Base-by-base conservation (phyloP, 2,888 invertebrate species). In the Odiellus spinosus region DNA sequence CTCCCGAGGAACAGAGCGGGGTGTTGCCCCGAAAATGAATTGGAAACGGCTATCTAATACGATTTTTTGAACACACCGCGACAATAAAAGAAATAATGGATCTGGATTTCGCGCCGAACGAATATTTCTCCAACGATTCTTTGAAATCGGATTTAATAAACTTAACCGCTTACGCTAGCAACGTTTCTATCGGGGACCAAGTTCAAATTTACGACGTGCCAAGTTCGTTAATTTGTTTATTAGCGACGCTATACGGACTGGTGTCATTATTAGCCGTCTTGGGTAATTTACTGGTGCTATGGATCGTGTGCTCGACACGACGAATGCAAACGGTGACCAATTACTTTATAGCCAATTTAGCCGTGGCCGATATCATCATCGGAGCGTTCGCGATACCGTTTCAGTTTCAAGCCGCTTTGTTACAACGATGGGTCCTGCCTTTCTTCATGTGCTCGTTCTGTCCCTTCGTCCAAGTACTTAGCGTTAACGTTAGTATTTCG, bases 401-500 rank as follows among this genome's bases (percentile, higher is more conserved):
- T 70, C 74, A 85, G 78, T 86, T 86, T 63, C 85, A 86, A 73
- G 84, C 86, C 2, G 86, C 87, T 2, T 67, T 86, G 41, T 71
- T 86, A 12, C 87, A 88, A 66, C 71, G 82, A 55, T 88, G 87
- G 87, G 75, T 81, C 58, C 71, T 87, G 40, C 86, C 87, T 0
- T 71, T 76, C 60, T 82, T 86, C 63, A 80, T 88, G 79, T 88
- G 88, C 63, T 76, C 82, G 0, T 80, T 87, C 63, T 85, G 86
- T 56, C 86, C 87, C 0, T 88, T 85, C 66, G 79, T 85, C 11
- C 85, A 85, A 67, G 78, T 80, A 1, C 69, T 87, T 17, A 81
- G 82, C 55, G 84, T 87, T 2, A 85, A 82, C 61, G 84, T 87
- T n/a, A 82, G 82, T 56, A 82, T 88, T 21, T 82, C 86, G 61